phyloP scores from a whole-genome alignment of 1,140 invertebrate species.

The Pogonomyrmex barbatus region DNA sequence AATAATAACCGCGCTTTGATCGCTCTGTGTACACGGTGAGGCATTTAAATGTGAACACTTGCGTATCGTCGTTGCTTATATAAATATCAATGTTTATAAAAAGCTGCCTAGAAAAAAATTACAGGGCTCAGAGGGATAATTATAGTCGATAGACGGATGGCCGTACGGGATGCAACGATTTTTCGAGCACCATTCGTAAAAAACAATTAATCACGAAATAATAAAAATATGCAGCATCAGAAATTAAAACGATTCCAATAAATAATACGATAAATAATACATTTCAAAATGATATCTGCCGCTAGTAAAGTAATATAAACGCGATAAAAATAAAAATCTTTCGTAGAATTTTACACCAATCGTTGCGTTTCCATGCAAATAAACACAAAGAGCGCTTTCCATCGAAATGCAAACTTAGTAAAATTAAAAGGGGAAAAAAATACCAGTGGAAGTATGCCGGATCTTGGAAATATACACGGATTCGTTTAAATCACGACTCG shows the following conservation, averaged over 20 bases:
- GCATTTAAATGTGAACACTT: slow-evolving; percentile 19
- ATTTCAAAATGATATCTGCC: background rate
- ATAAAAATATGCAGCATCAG: background rate
- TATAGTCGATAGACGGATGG: slow-evolving; percentile 3
- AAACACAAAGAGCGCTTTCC: background rate
- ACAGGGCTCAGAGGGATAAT: slow-evolving; percentile 18
- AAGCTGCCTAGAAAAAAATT: slow-evolving; percentile 16
- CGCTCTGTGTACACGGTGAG: background rate
- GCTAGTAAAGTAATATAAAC: background rate
- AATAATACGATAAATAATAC: background rate
- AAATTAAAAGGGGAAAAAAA: background rate
- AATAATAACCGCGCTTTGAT: slow-evolving; percentile 5
- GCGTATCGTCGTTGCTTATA: slow-evolving; percentile 8
- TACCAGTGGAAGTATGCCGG: background rate
- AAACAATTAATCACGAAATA: background rate
- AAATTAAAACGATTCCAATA: background rate
- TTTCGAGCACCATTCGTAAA: background rate
- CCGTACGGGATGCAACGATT: background rate
- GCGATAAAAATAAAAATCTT: background rate
- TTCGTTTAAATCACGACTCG: background rate
- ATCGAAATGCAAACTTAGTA: background rate
- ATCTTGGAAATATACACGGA: background rate
- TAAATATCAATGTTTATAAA: slow-evolving; percentile 57
- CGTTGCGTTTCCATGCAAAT: background rate
- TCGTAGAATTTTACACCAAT: background rate